Evolutionary conservation across 2,113 vertebrate species (phyloP), one percentile per base, ranked within the genome.

Genomic region (Phaetusa simplex): DNA sequence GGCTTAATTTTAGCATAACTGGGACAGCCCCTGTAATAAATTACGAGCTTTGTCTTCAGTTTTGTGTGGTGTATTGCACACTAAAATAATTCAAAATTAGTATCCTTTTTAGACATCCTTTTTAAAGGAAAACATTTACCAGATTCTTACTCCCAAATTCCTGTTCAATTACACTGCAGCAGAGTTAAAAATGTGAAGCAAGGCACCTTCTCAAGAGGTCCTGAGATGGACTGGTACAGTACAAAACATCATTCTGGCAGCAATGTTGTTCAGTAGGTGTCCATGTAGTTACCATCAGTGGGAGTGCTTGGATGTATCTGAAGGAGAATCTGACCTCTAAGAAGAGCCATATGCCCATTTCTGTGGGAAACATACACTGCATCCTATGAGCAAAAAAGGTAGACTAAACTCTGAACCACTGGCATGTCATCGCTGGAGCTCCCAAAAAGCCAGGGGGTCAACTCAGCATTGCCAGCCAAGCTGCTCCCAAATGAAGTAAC

Each of bases 1-100:
- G 23, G 43, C 38, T 40, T 88, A 56, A 88, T 95, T 94, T 88
- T 82, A 83, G 64, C 87, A 43, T 11, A 34, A 88, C 58, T 78
- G 47, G 59, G 38, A 77, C 50, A 95, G 55, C 14, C 14, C 22
- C 55, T 50, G 30, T 69, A 83, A 88, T 45, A 88, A 77, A 55
- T 69, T 74, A 84, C 36, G 61, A 81, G 40, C 19, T 86, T 71
- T 49, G 16, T 76, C 70, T 91, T 91, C 19, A 10, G 84, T 92
- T 77, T 49, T 74, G 8, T 43, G 76, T 56, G 19, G 34, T 30
- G 14, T 13, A 62, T 5, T 73, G 22, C 34, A 81, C 23, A 29
- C 17, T 55, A 61, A 87, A 87, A 45, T 76, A 76, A 91, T 66
- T 81, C 23, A 64, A 64, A 59, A 86, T 61, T 77, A 58, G 36